Evolutionary conservation across 53 echinoderm and acorn worm genomes (phyloP).

Genomic region (Holothuria scabra): DNA sequence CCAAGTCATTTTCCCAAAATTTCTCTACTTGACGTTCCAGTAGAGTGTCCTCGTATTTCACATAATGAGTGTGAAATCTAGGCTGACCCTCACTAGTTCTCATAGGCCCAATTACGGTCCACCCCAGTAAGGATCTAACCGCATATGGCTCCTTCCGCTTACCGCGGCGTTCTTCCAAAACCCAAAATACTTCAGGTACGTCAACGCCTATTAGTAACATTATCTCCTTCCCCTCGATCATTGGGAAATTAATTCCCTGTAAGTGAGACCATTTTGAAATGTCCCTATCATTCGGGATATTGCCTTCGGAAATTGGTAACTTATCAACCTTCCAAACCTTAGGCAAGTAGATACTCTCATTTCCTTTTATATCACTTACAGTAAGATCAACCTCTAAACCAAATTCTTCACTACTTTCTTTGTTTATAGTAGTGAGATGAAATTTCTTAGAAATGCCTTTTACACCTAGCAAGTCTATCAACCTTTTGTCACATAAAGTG

Average conservation of each 20-base stretch:
- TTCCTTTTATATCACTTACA: neutral
- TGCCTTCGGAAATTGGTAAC: constrained; percentile 16
- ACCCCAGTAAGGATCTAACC: constrained; percentile 29
- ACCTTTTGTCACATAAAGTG: too few species aligned
- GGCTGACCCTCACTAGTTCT: neutral
- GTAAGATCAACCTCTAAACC: neutral
- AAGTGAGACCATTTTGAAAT: constrained; percentile 28
- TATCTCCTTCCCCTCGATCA: neutral
- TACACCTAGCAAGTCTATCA: too few species aligned
- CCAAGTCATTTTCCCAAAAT: constrained; percentile 45
- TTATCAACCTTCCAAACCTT: neutral
- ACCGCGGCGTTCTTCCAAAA: constrained; percentile 35
- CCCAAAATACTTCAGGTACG: constrained; percentile 50
- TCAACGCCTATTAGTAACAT: constrained; percentile 35
- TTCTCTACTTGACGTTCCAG: constrained; percentile 7
- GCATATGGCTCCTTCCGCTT: constrained; percentile 46
- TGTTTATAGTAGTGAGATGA: constrained; percentile 24
- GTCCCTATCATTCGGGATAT: constrained; percentile 25
- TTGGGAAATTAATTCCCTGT: constrained; percentile 42
- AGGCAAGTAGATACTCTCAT: neutral
- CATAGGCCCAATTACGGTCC: constrained; percentile 40
- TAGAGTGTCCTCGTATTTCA: constrained; percentile 6
- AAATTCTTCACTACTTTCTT: neutral
- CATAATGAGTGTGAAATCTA: neutral
- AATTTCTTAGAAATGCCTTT: constrained; percentile 33